Evolutionary conservation across 2,797 vertebrate genomes (phyloP), one percentile per base, ranked within the genome.

Genomic region (Sebastes variabilis): DNA sequence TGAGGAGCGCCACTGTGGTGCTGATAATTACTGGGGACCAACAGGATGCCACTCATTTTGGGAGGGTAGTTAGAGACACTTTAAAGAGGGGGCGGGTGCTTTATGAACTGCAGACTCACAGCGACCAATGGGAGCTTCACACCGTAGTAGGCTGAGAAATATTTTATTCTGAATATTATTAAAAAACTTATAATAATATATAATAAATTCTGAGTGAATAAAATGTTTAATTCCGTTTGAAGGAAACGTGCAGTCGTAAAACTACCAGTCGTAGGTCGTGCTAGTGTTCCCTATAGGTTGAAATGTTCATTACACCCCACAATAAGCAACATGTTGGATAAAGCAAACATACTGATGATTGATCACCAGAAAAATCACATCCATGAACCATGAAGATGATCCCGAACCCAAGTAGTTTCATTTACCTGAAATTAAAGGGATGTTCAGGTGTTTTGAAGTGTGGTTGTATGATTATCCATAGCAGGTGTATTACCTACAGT

Each of bases 11-110:
- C 46, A 13, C n/a, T 27, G 38, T 2, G 20, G 38, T 2, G 20
- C 36, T 72, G 75, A 60, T 81, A 81, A 86, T 83, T 75, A 84
- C 46, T 61, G 83, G 27, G 68, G 61, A 60, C 8, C 46, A 54
- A 49, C 82, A 84, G 83, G 80, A 54, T 54, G 67, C 22, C 71
- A 58, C 27, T 70, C 12, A 10, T 22, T 46, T 38, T 8, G 4
- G 20, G 6, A 42, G 18, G 14, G 4, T 8, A 30, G 54, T 38
- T 58, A 16, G 61, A 72, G 68, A 30, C 20, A 59, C 46, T 80
- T 82, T 10, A 65, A 76, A 52, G 62, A 20, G 46, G 74, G 66
- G 59, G 66, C 5, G 29, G 74, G 32, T 20, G 12, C 14, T 64
- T 74, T 29, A 72, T 52, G 46, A 62, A 81, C 46, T 64, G 0